These are phyloP conservation scores for Probosciger aterrimus DNA, from an alignment of 2,113 vertebrate genomes.

Conservation along the genomic window DNA sequence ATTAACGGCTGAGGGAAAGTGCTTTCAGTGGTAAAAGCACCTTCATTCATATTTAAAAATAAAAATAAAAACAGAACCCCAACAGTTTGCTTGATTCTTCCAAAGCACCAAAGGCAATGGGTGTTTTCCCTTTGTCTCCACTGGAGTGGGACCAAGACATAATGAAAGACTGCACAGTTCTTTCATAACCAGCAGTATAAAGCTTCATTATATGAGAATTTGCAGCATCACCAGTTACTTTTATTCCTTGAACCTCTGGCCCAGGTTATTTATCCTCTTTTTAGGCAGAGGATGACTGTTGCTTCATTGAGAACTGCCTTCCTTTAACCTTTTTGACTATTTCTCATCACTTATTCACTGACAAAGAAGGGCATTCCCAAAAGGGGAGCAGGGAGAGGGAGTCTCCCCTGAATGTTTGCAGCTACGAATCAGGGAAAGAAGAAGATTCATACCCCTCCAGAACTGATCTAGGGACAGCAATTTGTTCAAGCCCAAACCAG, in stretches of 20 bases:
- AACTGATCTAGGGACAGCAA: background rate
- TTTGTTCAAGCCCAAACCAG: background rate
- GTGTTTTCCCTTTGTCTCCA: background rate
- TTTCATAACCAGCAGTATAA: background rate
- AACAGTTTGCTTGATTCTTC: background rate
- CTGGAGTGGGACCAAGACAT: background rate
- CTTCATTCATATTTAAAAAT: constrained; percentile 51
- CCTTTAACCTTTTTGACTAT: background rate
- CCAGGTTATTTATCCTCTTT: background rate
- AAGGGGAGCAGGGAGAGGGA: background rate
- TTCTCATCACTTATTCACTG: background rate
- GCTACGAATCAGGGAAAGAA: background rate
- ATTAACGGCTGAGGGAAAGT: constrained; percentile 35
- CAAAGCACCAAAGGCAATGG: background rate
- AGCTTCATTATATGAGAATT: background rate
- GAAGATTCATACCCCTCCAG: background rate
- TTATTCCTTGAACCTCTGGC: background rate
- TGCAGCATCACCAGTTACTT: background rate
- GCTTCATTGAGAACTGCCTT: background rate
- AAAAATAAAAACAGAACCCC: background rate
- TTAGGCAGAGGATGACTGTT: background rate
- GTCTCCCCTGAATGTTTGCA: background rate
- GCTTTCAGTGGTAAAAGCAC: constrained; percentile 46
- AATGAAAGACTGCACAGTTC: background rate
- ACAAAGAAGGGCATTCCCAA: background rate